Evolutionary conservation across 35 echinoderm and acorn worm genomes (phyloP).

Genomic region (Lytechinus variegatus): DNA sequence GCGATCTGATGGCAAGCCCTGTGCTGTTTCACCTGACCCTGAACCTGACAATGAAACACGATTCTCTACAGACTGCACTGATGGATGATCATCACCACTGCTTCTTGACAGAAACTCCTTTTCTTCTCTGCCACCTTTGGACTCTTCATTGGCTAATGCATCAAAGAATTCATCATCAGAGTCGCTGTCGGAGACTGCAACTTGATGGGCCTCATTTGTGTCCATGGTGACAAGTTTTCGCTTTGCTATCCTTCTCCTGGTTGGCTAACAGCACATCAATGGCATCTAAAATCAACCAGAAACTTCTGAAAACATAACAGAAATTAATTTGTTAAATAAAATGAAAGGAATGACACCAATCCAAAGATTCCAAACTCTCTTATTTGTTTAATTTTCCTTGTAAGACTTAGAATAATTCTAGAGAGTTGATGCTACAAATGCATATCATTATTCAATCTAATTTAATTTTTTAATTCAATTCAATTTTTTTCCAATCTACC

Average conservation of each 20-base stretch:
- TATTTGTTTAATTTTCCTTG: no score
- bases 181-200: background rate
- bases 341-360: no score
- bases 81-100: background rate
- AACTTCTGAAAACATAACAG: background rate
- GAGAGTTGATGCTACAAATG: no score
- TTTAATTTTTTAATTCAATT: no score
- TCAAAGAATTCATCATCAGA: slow-evolving; percentile 80
- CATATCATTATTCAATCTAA: no score
- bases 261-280: background rate
- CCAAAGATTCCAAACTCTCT: no score
- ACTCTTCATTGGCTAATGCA: slow-evolving; percentile 26
- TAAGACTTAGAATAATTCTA: no score
- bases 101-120: background rate
- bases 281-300: background rate
- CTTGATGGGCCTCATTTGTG: background rate
- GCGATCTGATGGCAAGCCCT: background rate
- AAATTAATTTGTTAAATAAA: no score
- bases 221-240: background rate
- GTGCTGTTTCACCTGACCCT: background rate
- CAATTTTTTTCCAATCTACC: no score
- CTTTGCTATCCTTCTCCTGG: background rate
- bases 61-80: background rate
- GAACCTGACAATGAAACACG: background rate
- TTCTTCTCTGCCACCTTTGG: background rate